Evolutionary conservation across 2,888 invertebrate species (phyloP).

Genomic region (Schizaphis graminum): DNA sequence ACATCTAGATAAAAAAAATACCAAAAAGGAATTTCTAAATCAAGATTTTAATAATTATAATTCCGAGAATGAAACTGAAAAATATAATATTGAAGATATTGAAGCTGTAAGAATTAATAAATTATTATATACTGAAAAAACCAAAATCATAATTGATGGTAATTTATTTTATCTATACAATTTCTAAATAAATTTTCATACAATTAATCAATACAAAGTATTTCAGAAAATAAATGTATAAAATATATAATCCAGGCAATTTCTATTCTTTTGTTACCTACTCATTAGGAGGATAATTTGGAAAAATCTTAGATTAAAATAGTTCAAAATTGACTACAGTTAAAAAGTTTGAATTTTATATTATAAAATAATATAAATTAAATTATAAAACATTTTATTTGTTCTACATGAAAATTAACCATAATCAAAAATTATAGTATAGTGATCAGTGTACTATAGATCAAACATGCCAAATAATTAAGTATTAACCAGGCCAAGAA

Average conservation of each 20-base stretch:
- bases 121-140: slow-evolving; percentile 38
- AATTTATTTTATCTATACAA: not conserved
- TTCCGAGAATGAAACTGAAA: not conserved
- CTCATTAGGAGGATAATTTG: not conserved
- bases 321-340: not conserved
- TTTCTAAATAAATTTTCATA: not conserved
- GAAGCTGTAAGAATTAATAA: not conserved
- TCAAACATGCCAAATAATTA: not conserved
- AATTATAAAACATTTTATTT: not conserved
- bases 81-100: slow-evolving; percentile 28
- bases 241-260: not conserved
- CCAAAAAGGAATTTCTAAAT: slow-evolving; percentile 15
- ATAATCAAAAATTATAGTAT: not conserved
- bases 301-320: not conserved
- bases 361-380: not conserved
- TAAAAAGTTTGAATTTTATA: not conserved
- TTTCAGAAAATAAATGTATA: not conserved
- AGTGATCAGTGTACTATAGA: not conserved
- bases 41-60: slow-evolving; percentile 27
- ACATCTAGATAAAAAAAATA: not conserved
- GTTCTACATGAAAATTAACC: not conserved
- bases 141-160: slow-evolving; percentile 24
- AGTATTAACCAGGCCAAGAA: not conserved
- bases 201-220: not conserved
- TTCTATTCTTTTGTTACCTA: not conserved